These are phyloP conservation scores for Cheumatopsyche charites DNA, from an alignment of 1,140 invertebrate species.

Conservation along the genomic window DNA sequence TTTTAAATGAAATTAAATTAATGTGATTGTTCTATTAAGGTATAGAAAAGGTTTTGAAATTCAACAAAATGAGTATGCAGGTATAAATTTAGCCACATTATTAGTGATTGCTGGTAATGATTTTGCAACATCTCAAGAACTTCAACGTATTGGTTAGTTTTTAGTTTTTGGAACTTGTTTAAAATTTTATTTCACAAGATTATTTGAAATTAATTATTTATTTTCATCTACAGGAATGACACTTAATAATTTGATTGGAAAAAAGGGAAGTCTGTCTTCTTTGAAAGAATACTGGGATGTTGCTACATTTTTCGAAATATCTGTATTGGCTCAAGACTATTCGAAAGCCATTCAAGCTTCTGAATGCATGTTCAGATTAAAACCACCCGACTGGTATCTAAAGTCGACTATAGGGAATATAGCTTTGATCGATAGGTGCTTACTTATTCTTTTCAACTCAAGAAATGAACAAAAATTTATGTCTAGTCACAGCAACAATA, in stretches of 20 bases:
- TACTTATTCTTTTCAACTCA: constrained; percentile 14
- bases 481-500: neutral
- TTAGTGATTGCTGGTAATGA: constrained; percentile 97
- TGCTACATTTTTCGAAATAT: constrained; percentile 99
- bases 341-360: constrained; percentile 96
- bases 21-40: constrained; percentile 46
- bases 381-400: constrained; percentile 98
- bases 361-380: constrained; percentile 98
- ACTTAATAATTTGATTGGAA: constrained; percentile 96
- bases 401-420: constrained; percentile 99
- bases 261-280: constrained; percentile 92
- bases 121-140: constrained; percentile 88
- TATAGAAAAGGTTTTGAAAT: constrained; percentile 98
- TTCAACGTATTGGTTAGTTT: constrained; percentile 80
- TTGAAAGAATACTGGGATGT: constrained; percentile 99
- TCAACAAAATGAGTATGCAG: constrained; percentile 98
- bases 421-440: constrained; percentile 81
- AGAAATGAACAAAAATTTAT: neutral
- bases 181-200: neutral
- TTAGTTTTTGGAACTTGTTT: constrained; percentile 40
- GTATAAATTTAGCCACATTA: constrained; percentile 97
- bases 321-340: constrained; percentile 96
- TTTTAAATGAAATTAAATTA: neutral
- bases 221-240: constrained; percentile 74
- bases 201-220: neutral